A percentile compares a stretch with the other conserved stretches of the same genome.
These are phyloP conservation scores for Mallotus villosus DNA, from an alignment of 2,797 vertebrate species.

Conservation along the genomic window DNA sequence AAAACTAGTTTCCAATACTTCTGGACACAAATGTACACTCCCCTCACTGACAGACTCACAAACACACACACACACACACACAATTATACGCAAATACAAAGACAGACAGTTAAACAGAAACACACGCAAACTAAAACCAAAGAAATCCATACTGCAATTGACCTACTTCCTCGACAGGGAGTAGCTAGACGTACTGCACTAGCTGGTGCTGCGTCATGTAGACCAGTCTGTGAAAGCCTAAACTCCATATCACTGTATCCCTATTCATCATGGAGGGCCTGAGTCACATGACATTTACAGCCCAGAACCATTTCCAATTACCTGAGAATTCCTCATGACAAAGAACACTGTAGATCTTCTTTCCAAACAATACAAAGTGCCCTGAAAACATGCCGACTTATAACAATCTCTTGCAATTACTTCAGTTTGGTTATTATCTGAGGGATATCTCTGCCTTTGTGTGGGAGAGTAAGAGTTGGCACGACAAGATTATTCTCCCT, in stretches of 20 bases:
- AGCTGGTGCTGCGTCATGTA: not conserved
- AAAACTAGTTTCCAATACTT: no score
- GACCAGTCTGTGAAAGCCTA: not conserved
- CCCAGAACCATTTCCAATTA: constrained; percentile 1
- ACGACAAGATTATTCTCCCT: not conserved
- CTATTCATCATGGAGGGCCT: not conserved
- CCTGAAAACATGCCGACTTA: not conserved
- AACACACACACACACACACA: constrained; percentile 6
- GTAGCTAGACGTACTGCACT: not conserved
- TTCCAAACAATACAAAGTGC: not conserved
- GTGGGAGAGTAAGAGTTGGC: not conserved
- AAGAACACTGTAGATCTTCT: not conserved
- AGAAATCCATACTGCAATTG: not conserved
- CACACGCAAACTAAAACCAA: constrained; percentile 1
- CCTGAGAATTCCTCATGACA: not conserved
- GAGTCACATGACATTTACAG: not conserved
- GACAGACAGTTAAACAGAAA: constrained; percentile 3
- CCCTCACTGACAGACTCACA: constrained; percentile 12
- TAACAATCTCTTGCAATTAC: not conserved
- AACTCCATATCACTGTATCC: not conserved
- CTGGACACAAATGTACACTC: not conserved
- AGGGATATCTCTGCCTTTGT: not conserved
- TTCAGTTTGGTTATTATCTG: not conserved
- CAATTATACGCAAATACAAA: not conserved
- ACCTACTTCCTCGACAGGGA: not conserved